These are phyloP conservation scores for Micromussa lordhowensis DNA, from an alignment of 92 coral and sea anemone genomes.

Conservation along the genomic window DNA sequence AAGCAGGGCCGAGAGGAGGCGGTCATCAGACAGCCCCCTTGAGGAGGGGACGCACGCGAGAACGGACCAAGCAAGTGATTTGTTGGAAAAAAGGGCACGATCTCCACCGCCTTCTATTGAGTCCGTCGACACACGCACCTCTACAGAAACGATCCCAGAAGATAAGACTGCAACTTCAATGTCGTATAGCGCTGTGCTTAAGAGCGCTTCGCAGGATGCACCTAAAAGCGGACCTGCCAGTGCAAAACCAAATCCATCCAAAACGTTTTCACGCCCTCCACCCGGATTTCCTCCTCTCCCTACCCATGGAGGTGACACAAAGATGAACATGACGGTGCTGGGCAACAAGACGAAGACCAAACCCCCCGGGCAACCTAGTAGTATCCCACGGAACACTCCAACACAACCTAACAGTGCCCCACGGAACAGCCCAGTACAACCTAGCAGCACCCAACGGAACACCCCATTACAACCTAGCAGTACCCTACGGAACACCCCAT, in stretches of 20 bases:
- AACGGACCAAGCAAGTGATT: slow-evolving; percentile 13
- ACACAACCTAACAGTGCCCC: no score
- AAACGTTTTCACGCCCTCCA: slow-evolving; percentile 71
- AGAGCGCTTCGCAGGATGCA: slow-evolving; percentile 45
- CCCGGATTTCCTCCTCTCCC: slow-evolving; percentile 82
- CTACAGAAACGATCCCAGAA: slow-evolving; percentile 12
- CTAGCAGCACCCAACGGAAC: no score
- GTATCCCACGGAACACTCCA: no score
- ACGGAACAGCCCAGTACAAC: no score
- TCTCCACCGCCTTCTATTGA: slow-evolving; percentile 6
- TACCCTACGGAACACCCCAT: no score
- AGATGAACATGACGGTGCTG: slow-evolving; percentile 68
- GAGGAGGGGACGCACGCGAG: slow-evolving; percentile 22
- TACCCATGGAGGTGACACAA: slow-evolving; percentile 69
- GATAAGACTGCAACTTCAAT: slow-evolving; percentile 9
- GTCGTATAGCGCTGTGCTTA: slow-evolving; percentile 75
- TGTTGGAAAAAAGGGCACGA: slow-evolving; percentile 10
- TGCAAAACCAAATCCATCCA: slow-evolving; percentile 48
- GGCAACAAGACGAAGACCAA: slow-evolving; percentile 53
- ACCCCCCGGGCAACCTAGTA: slow-evolving; percentile 10
- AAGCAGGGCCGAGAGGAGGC: slow-evolving; percentile 43
- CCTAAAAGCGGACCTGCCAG: slow-evolving; percentile 16
- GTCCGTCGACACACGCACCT: slow-evolving; percentile 7
- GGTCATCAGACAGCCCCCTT: slow-evolving; percentile 26
- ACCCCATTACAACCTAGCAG: no score